phyloP scores from a whole-genome alignment of 1,140 invertebrate species.

The Stegodyphus dumicola region DNA sequence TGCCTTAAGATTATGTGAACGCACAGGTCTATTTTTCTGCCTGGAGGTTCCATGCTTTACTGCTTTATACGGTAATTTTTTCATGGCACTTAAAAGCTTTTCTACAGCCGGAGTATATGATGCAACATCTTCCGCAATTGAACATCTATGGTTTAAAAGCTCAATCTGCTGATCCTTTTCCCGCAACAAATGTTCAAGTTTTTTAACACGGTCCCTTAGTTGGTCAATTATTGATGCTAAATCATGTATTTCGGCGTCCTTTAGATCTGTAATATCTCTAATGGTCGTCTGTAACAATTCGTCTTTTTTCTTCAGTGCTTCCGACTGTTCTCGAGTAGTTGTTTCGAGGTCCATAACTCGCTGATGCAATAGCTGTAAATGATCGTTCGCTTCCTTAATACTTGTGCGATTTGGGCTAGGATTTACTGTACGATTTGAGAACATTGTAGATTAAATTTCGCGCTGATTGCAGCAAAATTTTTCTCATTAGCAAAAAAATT shows the following conservation, averaged over 20 bases:
- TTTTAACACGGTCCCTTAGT: slow-evolving; percentile 57
- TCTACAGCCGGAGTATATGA: slow-evolving; percentile 61
- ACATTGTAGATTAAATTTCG: slow-evolving; percentile 10
- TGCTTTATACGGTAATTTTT: slow-evolving; percentile 56
- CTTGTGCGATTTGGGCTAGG: slow-evolving; percentile 63
- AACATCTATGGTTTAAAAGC: slow-evolving; percentile 44
- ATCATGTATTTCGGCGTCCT: slow-evolving; percentile 62
- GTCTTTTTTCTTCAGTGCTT: slow-evolving; percentile 63
- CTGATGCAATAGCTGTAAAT: slow-evolving; percentile 63
- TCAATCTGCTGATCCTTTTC: slow-evolving; percentile 63
- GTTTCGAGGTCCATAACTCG: slow-evolving; percentile 63
- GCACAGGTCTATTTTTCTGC: slow-evolving; percentile 7
- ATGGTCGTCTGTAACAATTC: slow-evolving; percentile 60
- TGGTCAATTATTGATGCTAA: slow-evolving; percentile 47
- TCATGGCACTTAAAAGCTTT: slow-evolving; percentile 59
- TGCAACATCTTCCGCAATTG: slow-evolving; percentile 60
- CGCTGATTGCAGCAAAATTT: too few relatives aligned
- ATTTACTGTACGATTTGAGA: slow-evolving; percentile 57
- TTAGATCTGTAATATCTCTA: slow-evolving; percentile 57
- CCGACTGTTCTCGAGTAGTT: slow-evolving; percentile 61
- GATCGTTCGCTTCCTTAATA: slow-evolving; percentile 65
- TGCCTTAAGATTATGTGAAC: slow-evolving; percentile 19
- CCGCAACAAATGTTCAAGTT: slow-evolving; percentile 61
- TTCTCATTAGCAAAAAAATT: too few relatives aligned
- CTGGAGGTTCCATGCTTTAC: slow-evolving; percentile 14